Evolutionary conservation across 2,888 invertebrate genomes (phyloP), one percentile per base, ranked within the genome.

Genomic region (Arge pagana): DNA sequence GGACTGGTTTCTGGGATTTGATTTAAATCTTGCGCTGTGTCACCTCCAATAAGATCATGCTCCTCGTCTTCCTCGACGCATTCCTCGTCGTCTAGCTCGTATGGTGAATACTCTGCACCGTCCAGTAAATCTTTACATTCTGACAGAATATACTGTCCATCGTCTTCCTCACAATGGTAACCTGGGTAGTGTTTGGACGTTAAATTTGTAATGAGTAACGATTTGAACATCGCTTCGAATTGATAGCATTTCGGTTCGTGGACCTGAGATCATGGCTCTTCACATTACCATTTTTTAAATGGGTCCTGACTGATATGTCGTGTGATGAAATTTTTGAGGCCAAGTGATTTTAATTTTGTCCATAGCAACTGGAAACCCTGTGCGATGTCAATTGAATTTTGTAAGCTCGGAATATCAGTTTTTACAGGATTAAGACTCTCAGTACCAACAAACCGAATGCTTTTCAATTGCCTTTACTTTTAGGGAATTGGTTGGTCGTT

Each of bases 171-270:
- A 39, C 50, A 50, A 30, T 40, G 39, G 8, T 28, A 40, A 19
- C 50, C 23, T 19, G 50, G 50, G 10, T 39, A 30, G 21, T 50
- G 50, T 18, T 40, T 50, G 11, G 31, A 50, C 5, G 30, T 40
- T 31, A 40, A 31, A 40, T 50, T 50, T 19, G 19, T 50, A 3
- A 40, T 24, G 3, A 50, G 31, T 8, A 50, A 18, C 6, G 50
- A 50, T 40, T 50, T 40, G 21, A 50, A 40, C 18, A 30, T 40
- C 5, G 18, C 21, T 30, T 40, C 21, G 21, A 50, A 40, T 23
- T 41, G 33, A 31, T 31, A 50, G 16, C 33, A 33, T 10, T 31
- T 50, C 10, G 35, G 35, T 21, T 41, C 41, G 33, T 50, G 11
- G 21, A 35, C 8, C 41, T 7, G 11, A 31, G 26, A 16, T 31